These are phyloP conservation scores for Macrophya annulata DNA, from an alignment of 2,888 invertebrate genomes.

Conservation along the genomic window DNA sequence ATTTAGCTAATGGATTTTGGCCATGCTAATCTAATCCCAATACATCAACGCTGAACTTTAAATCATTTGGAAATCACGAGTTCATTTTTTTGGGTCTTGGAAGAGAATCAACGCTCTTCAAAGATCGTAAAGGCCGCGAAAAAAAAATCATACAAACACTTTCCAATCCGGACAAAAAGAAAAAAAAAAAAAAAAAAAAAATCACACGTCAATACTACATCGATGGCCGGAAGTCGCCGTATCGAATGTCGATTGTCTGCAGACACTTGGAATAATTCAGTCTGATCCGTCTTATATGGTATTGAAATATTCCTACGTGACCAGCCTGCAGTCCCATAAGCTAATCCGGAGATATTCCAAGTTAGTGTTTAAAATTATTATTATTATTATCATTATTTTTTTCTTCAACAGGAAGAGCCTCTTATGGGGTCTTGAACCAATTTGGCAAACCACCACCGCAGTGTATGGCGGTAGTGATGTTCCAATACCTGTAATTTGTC, in stretches of 20 bases:
- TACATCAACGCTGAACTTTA: no score
- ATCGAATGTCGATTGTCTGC: constrained; percentile 31
- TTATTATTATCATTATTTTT: not conserved
- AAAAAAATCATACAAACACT: not conserved
- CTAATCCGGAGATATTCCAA: not conserved
- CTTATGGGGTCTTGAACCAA: not conserved
- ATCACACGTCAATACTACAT: constrained; percentile 12
- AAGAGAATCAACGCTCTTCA: no score
- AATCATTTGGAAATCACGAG: no score
- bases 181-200: no score
- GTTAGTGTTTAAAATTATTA: not conserved
- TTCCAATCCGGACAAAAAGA: constrained; percentile 28
- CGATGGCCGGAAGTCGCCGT: constrained; percentile 48
- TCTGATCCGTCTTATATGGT: constrained; percentile 19
- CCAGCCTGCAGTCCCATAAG: not conserved
- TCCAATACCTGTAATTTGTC: constrained; percentile 5
- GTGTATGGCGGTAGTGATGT: not conserved
- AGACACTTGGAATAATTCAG: constrained; percentile 4
- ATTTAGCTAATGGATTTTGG: constrained; percentile 19
- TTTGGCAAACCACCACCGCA: not conserved
- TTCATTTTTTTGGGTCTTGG: no score
- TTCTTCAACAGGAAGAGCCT: not conserved
- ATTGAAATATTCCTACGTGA: constrained; percentile 44
- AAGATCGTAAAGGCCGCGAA: not conserved
- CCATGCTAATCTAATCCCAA: not conserved